These are phyloP conservation scores for Holocentrus rufus DNA, from an alignment of 2,797 vertebrate species.

Conservation along the genomic window DNA sequence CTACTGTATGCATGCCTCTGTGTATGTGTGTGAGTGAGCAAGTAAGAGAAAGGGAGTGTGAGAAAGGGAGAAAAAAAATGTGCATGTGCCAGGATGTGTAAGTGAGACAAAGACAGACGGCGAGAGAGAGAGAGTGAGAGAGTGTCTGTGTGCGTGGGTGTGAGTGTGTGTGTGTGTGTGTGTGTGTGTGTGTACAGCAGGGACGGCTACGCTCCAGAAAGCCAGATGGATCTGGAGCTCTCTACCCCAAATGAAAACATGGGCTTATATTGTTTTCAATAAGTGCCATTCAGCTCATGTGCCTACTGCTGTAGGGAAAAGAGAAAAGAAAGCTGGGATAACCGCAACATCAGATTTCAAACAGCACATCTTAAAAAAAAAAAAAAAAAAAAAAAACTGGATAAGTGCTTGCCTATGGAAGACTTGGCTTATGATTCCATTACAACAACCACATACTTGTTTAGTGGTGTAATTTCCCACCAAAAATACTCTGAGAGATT, in stretches of 20 bases:
- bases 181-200: slow-evolving; percentile 20
- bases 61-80: slow-evolving; percentile 32
- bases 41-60: background rate
- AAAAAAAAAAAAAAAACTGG: slow-evolving; percentile 15
- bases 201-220: slow-evolving; percentile 45
- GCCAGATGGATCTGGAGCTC: slow-evolving; percentile 62
- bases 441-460: slow-evolving; percentile 17
- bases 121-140: background rate
- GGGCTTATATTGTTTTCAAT: slow-evolving; percentile 59
- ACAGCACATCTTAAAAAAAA: slow-evolving; percentile 26
- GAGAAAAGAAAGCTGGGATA: slow-evolving; percentile 28
- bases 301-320: slow-evolving; percentile 51
- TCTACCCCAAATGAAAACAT: slow-evolving; percentile 60
- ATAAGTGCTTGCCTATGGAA: slow-evolving; percentile 17
- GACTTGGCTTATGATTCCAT: slow-evolving; percentile 27
- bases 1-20: slow-evolving; percentile 3
- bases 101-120: background rate
- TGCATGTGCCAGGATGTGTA: slow-evolving; percentile 29
- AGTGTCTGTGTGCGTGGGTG: background rate
- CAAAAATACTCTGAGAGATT: background rate
- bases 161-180: slow-evolving; percentile 5
- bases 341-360: slow-evolving; percentile 41
- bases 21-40: slow-evolving; percentile 12
- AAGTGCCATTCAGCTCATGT: slow-evolving; percentile 46
- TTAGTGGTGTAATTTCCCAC: background rate